Percentiles rank a stretch among this genome's conserved stretches.
These are phyloP conservation scores for Thaumetopoea pityocampa DNA, from an alignment of 1,140 invertebrate genomes.

Conservation along the genomic window DNA sequence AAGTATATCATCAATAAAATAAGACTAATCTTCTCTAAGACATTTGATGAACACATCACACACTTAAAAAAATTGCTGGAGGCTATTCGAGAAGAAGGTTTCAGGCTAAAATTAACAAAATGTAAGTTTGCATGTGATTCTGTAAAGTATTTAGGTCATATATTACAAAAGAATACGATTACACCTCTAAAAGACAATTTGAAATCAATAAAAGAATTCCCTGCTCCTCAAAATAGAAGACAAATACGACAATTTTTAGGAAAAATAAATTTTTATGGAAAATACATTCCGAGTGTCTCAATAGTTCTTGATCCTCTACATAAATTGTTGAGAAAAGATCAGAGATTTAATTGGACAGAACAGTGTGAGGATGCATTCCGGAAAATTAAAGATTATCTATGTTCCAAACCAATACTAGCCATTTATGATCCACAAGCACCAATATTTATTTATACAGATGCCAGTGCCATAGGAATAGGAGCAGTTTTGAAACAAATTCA, in stretches of 20 bases:
- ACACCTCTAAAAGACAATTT: slow-evolving; percentile 22
- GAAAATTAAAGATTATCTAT: slow-evolving; percentile 10
- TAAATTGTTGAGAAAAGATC: slow-evolving; percentile 17
- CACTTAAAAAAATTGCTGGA: slow-evolving; percentile 13
- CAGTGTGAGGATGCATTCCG: slow-evolving; percentile 12
- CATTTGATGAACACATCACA: slow-evolving; percentile 11
- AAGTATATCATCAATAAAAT: too few species aligned
- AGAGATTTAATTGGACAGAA: slow-evolving; percentile 13
- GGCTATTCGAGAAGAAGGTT: slow-evolving; percentile 11
- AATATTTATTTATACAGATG: slow-evolving; percentile 13
- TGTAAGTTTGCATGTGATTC: slow-evolving; percentile 20
- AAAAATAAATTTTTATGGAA: slow-evolving; percentile 22
- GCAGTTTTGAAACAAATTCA: slow-evolving; percentile 11
- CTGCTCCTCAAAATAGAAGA: slow-evolving; percentile 13
- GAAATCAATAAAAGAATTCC: slow-evolving; percentile 18
- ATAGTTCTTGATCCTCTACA: slow-evolving; percentile 22
- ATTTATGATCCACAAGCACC: slow-evolving; percentile 14
- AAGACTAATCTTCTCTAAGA: slow-evolving; percentile 9
- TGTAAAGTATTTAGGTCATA: slow-evolving; percentile 23
- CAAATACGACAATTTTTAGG: slow-evolving; percentile 23
- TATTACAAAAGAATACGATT: slow-evolving; percentile 22
- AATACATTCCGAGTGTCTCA: slow-evolving; percentile 16
- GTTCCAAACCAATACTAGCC: slow-evolving; percentile 5
- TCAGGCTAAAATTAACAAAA: slow-evolving; percentile 25
- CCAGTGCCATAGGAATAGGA: slow-evolving; percentile 2